Evolutionary conservation across 2,113 vertebrate species (phyloP), one percentile per base, ranked within the genome.

Genomic region (Dicaeum eximium): DNA sequence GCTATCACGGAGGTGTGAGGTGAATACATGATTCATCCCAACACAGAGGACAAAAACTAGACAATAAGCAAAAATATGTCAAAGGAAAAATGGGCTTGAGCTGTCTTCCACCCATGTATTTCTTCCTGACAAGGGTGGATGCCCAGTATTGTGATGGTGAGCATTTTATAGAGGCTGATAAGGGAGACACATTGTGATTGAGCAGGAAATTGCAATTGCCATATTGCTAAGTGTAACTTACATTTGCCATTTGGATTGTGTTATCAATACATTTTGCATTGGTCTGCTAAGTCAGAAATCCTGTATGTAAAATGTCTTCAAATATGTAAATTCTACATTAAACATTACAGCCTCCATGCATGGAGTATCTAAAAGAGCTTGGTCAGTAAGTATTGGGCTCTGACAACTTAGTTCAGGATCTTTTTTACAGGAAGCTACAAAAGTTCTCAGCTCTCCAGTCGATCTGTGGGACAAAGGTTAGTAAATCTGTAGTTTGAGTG

Each of bases 1-100:
- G 17, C 14, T 71, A 4, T n/a, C 17, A 16, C 5, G 28, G 16
- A 40, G 3, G 1, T 5, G 7, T 45, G 10, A 4, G 9, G 5
- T 40, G 25, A 61, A 83, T 27, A 27, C 31, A 33, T 31, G 44
- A 37, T 40, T 60, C 35, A 44, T 16, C 15, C 3, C 15, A 60
- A 74, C 7, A 35, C 2, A 40, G 13, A 56, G 2, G 48, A 51
- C 5, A 42, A 80, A 47, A 80, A 10, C 13, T 13, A 60, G 16
- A 53, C 2, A 40, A 53, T 5, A 47, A 47, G 4, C 5, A 60
- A 74, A 60, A 38, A 30, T 15, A 60, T 15, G 11, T 18, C 48
- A 62, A 47, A 90, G 47, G 28, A 30, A 69, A 15, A 61, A 66
- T 7, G 19, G 10, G 10, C 8, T 69, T 83, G 33, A 80, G 16